A percentile compares a stretch with the other conserved stretches of the same genome.
These are phyloP conservation scores for Chloroceryle aenea DNA, from an alignment of 2,113 vertebrate species.

Conservation along the genomic window DNA sequence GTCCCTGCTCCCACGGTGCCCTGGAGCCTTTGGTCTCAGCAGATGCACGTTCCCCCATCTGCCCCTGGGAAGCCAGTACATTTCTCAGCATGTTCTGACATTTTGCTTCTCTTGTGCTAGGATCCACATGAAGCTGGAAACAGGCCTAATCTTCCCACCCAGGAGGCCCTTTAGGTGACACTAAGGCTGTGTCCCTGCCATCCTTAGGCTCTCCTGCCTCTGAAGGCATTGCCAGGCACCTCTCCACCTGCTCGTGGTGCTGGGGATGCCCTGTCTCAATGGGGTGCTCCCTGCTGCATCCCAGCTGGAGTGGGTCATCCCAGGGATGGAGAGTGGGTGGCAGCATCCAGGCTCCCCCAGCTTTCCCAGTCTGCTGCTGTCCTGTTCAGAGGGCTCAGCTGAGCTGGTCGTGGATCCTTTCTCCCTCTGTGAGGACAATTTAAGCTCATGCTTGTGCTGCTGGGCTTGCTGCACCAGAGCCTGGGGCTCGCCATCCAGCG, in stretches of 20 bases:
- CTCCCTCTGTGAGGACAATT: not conserved
- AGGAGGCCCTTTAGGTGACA: not conserved
- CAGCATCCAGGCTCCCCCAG: not conserved
- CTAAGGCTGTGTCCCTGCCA: not conserved
- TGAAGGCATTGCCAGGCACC: not conserved
- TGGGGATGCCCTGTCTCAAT: not conserved
- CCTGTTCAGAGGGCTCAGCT: not conserved
- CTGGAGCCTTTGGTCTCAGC: not conserved
- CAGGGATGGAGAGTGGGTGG: not conserved
- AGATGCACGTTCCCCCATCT: accelerated
- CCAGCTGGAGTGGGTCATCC: not conserved
- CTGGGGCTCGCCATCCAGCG: not conserved
- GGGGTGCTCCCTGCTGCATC: not conserved
- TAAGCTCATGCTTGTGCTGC: not conserved
- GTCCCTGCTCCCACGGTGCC: not conserved
- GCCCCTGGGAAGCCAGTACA: not conserved
- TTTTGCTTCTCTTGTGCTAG: not conserved
- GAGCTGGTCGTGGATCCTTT: not conserved
- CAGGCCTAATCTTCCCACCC: not conserved
- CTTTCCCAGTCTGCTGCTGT: not conserved
- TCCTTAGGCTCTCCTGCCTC: not conserved
- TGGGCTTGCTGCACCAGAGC: not conserved
- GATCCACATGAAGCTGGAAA: not conserved
- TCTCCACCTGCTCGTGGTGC: not conserved
- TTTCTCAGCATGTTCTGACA: not conserved